These are phyloP conservation scores for Gobiocypris rarus DNA, from an alignment of 2,113 vertebrate species.

Conservation along the genomic window DNA sequence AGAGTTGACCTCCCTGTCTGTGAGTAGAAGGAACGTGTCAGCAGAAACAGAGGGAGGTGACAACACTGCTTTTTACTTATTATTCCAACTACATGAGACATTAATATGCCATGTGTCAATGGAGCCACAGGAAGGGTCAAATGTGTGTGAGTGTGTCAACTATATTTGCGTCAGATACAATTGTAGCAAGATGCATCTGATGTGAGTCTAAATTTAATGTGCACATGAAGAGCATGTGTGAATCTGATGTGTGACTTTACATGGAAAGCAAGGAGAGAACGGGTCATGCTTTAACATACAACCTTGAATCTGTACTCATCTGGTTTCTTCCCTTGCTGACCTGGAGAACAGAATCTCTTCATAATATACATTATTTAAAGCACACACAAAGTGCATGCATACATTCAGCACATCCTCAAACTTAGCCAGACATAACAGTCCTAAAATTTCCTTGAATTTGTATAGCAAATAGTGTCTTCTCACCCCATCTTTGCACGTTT, in stretches of 20 bases:
- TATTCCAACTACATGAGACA: slow-evolving; percentile 16
- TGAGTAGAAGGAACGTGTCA: slow-evolving; percentile 20
- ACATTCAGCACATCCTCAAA: not conserved
- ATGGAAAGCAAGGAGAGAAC: slow-evolving; percentile 13
- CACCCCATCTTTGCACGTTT: slow-evolving; percentile 1
- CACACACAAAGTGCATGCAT: not conserved
- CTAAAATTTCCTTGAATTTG: not conserved
- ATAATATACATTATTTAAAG: not conserved
- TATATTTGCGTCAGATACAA: not conserved
- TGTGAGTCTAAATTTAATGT: slow-evolving; percentile 33
- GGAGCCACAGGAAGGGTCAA: not conserved
- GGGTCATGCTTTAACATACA: slow-evolving; percentile 22
- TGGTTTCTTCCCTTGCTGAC: not conserved
- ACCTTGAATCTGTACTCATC: not conserved
- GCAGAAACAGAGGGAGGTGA: slow-evolving; percentile 15
- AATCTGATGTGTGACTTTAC: slow-evolving; percentile 18
- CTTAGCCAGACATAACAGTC: not conserved
- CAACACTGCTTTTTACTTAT: slow-evolving; percentile 34
- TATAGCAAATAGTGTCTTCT: slow-evolving; percentile 16
- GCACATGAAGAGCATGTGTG: not conserved
- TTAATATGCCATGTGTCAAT: not conserved
- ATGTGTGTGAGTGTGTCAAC: not conserved
- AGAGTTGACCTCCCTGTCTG: slow-evolving; percentile 20
- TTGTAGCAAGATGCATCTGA: slow-evolving; percentile 14
- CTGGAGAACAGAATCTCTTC: not conserved